Evolutionary conservation across 2,113 vertebrate species (phyloP), one percentile per base, ranked within the genome.

Genomic region (Climacteris rufus): DNA sequence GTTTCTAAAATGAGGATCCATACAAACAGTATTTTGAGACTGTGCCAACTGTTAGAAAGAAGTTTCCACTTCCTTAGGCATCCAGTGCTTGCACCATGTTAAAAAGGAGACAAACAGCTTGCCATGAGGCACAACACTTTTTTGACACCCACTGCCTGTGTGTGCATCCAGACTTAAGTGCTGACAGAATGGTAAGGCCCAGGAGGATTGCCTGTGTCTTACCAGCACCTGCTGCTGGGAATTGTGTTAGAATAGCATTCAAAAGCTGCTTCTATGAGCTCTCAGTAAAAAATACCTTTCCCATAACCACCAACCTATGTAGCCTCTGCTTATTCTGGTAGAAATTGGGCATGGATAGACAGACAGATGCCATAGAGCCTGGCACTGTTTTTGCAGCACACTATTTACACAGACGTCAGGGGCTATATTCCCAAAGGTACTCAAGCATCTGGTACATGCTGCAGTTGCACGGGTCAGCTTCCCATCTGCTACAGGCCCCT

Each of bases 121-220:
- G 10, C 33, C 2, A 0, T 9, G 53, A 56, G 49, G 49, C 0
- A 0, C 35, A 23, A 0, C 37, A 20, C 18, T 37, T 71, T 19
- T 81, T 49, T 54, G 31, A 57, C 49, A 56, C 30, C 17, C n/a
- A 4, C 75, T 69, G 49, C 45, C 81, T 50, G 6, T 15, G 31
- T 7, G 2, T 5, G 28, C 15, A 13, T 2, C 19, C 3, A 3
- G 52, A 20, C 22, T 18, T 40, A 64, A 91, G 70, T 57, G 15
- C 59, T 69, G 71, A 64, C 86, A 85, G 23, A 69, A 44, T 9
- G 56, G 33, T 8, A 56, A 87, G 50, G 31, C 33, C n/a, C 33
- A 63, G 80, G n/a, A 63, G 4, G 77, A 68, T 42, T 27, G 44
- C 37, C 35, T 42, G 35, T 37, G 31, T 56, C 56, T 24, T 33